Conservation (phyloP, 2,113 vertebrate genomes). For the Tachysurus fulvidraco region DNA sequence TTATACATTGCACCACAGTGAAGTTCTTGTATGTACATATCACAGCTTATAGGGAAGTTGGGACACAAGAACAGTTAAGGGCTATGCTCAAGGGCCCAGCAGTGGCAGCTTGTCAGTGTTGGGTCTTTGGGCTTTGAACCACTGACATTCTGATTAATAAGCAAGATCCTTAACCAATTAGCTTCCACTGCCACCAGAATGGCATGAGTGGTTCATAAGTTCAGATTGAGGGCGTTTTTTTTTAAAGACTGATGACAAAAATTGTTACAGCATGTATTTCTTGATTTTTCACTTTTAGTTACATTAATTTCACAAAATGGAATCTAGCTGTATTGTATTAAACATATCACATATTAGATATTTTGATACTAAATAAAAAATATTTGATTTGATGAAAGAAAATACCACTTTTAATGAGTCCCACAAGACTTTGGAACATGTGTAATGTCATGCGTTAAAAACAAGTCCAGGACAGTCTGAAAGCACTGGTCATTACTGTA, state of each 20-base stretch:
- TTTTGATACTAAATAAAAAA: background rate
- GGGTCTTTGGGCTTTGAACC: background rate
- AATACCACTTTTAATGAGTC: background rate
- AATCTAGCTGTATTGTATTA: background rate
- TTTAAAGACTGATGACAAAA: background rate
- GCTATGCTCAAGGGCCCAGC: background rate
- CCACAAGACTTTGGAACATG: slow-evolving; percentile 11
- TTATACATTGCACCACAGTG: background rate
- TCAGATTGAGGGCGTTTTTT: background rate
- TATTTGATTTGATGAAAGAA: background rate
- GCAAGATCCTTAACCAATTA: background rate
- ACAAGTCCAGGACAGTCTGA: slow-evolving; percentile 42
- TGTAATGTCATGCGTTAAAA: slow-evolving; percentile 36
- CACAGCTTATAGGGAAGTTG: background rate
- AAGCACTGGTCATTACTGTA: slow-evolving; percentile 49
- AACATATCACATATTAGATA: background rate
- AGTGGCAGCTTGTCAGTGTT: background rate
- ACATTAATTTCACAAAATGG: background rate
- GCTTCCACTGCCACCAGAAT: background rate
- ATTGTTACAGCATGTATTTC: background rate
- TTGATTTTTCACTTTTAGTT: background rate
- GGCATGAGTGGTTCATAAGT: background rate
- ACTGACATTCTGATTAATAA: background rate
- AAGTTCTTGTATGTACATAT: background rate
- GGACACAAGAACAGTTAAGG: background rate